phyloP scores from a whole-genome alignment of 2,113 vertebrate species.

The Psittacara wagleri region DNA sequence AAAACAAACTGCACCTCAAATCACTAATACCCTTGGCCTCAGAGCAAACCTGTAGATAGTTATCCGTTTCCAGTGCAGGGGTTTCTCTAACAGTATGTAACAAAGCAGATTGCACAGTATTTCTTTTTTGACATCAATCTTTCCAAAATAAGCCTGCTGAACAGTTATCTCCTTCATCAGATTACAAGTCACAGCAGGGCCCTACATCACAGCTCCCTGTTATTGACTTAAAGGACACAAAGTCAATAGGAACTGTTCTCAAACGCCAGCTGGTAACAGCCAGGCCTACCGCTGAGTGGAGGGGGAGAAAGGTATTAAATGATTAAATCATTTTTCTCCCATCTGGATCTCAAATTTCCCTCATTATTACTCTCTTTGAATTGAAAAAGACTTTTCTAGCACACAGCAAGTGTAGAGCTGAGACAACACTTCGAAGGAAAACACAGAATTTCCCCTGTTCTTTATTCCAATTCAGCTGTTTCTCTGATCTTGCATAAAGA shows the following conservation, averaged over 20 bases:
- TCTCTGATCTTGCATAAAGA: neutral
- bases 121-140: neutral
- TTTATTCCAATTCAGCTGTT: neutral
- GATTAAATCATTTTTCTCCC: neutral
- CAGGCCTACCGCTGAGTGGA: neutral
- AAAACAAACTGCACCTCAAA: neutral
- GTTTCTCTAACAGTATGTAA: neutral
- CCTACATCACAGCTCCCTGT: neutral
- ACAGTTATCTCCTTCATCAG: neutral
- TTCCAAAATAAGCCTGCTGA: neutral
- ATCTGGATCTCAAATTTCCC: neutral
- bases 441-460: neutral
- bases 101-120: neutral
- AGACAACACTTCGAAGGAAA: neutral
- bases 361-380: neutral
- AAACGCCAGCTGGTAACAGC: neutral
- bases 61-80: neutral
- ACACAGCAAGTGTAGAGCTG: neutral
- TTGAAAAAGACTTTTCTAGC: neutral
- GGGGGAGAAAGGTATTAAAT: neutral
- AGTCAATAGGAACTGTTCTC: neutral
- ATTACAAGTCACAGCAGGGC: neutral
- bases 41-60: neutral
- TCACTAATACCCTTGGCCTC: neutral
- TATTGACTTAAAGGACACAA: neutral